Conservation (phyloP, 1,140 invertebrate species). For the Stegodyphus mimosarum region DNA sequence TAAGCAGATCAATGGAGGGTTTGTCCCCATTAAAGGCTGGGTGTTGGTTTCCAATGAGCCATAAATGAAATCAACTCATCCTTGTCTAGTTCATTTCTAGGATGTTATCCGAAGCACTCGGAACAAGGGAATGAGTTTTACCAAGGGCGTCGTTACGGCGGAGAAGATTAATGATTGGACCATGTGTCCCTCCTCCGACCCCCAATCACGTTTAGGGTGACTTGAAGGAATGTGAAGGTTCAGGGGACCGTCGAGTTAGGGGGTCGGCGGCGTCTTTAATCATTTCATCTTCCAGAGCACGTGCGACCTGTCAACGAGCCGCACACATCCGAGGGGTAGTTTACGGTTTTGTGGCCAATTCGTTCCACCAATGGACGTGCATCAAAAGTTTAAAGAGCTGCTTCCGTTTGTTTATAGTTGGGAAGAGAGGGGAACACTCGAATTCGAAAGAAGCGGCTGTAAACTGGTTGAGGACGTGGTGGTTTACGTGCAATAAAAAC, state of each 20-base stretch:
- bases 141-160: background rate
- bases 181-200: background rate
- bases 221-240: background rate
- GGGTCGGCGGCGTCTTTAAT: background rate
- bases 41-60: background rate
- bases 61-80: background rate
- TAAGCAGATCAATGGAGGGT: too few relatives aligned
- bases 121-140: too few relatives aligned
- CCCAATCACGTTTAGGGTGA: background rate
- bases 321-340: constrained; percentile 19
- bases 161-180: background rate
- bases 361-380: constrained; percentile 33
- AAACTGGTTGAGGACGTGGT: background rate
- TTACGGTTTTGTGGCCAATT: constrained; percentile 55
- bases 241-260: background rate
- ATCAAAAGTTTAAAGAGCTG: constrained; percentile 55
- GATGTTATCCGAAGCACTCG: too few relatives aligned
- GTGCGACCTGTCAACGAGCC: constrained; percentile 32
- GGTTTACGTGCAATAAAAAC: constrained; percentile 45
- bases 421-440: background rate
- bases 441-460: background rate
- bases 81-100: background rate
- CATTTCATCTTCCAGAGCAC: constrained; percentile 31
- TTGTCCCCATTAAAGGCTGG: background rate
- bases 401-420: constrained; percentile 43